Evolutionary conservation across 2,797 vertebrate species (phyloP).

Genomic region (Pangasius mekongensis): DNA sequence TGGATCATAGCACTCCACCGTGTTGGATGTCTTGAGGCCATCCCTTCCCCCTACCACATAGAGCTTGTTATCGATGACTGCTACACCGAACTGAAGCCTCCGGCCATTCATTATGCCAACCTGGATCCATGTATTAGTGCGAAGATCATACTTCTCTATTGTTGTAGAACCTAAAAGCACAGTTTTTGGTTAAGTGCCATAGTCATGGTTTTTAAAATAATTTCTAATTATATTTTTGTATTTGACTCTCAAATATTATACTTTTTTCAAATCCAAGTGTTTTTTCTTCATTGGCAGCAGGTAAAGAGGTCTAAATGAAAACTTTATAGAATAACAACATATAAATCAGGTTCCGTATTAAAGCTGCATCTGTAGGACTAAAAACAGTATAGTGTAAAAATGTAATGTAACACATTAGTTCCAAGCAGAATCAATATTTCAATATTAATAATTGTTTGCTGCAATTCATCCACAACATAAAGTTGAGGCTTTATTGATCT

Average conservation of each 20-base stretch:
- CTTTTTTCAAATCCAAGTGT: neutral
- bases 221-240: neutral
- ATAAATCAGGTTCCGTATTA: neutral
- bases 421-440: neutral
- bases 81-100: constrained; percentile 93
- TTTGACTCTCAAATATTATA: neutral
- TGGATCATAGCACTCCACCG: constrained; percentile 95
- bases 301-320: neutral
- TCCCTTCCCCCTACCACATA: constrained; percentile 96
- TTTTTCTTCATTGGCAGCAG: neutral
- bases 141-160: constrained; percentile 94
- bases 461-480: neutral
- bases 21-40: constrained; percentile 95
- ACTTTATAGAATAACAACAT: neutral
- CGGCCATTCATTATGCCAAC: constrained; percentile 91
- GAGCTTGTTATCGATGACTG: constrained; percentile 94
- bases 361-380: neutral
- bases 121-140: constrained; percentile 93
- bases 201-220: neutral
- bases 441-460: neutral
- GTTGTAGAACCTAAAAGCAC: constrained; percentile 86
- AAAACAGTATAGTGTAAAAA: neutral
- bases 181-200: neutral
- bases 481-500: neutral
- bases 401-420: neutral